These are phyloP conservation scores for Stichopus chloronotus DNA, from an alignment of 35 echinoderm and acorn worm species.

Conservation along the genomic window DNA sequence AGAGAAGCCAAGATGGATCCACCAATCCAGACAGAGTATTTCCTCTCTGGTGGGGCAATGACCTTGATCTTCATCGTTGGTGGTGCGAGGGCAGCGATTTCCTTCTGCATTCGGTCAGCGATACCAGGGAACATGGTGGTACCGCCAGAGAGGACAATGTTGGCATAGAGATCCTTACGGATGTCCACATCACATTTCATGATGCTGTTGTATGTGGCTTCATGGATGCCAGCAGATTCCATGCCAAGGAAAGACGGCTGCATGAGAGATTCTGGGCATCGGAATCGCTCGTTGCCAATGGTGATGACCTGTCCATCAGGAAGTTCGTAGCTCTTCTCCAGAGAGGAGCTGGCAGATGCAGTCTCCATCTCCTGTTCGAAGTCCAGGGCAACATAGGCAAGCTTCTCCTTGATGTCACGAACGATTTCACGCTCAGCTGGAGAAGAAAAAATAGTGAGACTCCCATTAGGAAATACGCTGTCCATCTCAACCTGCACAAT, in stretches of 20 bases:
- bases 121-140: constrained; percentile 93
- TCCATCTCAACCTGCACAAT: no score
- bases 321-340: constrained; percentile 79
- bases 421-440: constrained; percentile 78
- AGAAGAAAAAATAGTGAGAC: not conserved
- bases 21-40: constrained; percentile 95
- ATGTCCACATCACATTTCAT: constrained; percentile 90
- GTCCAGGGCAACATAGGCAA: constrained; percentile 70
- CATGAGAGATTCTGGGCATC: constrained; percentile 64
- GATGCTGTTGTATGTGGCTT: constrained; percentile 80
- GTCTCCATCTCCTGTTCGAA: constrained; percentile 71
- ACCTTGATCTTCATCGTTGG: constrained; percentile 94
- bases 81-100: constrained; percentile 74
- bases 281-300: constrained; percentile 74
- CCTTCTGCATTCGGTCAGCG: constrained; percentile 90
- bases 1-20: constrained; percentile 89
- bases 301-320: constrained; percentile 90
- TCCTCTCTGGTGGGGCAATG: constrained; percentile 90
- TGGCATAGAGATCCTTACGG: constrained; percentile 86
- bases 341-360: constrained; percentile 14
- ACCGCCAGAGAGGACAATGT: constrained; percentile 88
- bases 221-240: constrained; percentile 70
- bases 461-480: no score
- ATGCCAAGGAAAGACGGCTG: constrained; percentile 67
- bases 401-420: constrained; percentile 82